Evolutionary conservation across 2,113 vertebrate genomes (phyloP).

Genomic region (Notothenia rossii): DNA sequence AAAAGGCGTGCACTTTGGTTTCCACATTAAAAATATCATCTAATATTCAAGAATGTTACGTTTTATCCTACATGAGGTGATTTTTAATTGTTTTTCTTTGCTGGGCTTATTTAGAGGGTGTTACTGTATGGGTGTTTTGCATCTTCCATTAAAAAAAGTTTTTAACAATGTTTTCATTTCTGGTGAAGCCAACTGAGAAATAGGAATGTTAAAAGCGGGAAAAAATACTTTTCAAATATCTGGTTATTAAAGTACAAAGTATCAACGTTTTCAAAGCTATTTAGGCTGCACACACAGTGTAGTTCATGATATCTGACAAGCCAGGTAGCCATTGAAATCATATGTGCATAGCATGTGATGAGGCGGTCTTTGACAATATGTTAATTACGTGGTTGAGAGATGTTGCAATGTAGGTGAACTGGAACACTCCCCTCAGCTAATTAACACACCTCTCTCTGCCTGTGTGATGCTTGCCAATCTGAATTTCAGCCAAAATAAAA

Average conservation of each 20-base stretch:
- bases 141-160: background rate
- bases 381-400: slow-evolving; percentile 15
- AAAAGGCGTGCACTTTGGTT: slow-evolving; percentile 33
- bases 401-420: slow-evolving; percentile 33
- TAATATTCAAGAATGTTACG: background rate
- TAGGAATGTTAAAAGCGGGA: no score
- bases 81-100: slow-evolving; percentile 12
- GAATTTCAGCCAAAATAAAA: slow-evolving; percentile 27
- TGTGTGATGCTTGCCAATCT: slow-evolving; percentile 2
- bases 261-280: background rate
- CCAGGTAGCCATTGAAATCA: slow-evolving; percentile 34
- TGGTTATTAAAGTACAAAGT: background rate
- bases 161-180: background rate
- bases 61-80: slow-evolving; percentile 9
- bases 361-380: slow-evolving; percentile 27
- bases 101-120: background rate
- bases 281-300: background rate
- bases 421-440: slow-evolving; percentile 28
- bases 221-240: background rate
- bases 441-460: background rate
- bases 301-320: background rate
- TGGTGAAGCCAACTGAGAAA: background rate
- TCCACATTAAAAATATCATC: background rate
- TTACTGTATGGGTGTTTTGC: background rate
- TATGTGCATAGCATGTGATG: slow-evolving; percentile 20